Base-by-base conservation (phyloP, 2,797 vertebrate species). In the Lophius americanus region DNA sequence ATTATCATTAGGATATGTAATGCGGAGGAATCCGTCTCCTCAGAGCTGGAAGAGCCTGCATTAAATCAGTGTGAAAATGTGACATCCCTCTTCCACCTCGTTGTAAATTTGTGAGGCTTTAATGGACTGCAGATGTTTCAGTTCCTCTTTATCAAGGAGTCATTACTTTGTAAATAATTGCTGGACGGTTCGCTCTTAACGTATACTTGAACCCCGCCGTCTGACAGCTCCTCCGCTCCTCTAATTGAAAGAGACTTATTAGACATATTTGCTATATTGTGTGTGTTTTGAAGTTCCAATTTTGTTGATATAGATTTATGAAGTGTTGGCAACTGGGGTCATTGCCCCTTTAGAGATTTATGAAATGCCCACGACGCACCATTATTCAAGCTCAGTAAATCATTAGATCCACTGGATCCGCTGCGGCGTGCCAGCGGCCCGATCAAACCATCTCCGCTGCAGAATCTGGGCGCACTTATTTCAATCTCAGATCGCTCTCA, bases 241-340 rank as follows among this genome's bases (percentile, higher is more conserved):
- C 82, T 86, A 89, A 87, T 87, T 85, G 86, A 88, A 85, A 78
- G 79, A 81, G 85, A 84, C 76, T 83, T 79, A 87, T 90, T 79
- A 85, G 81, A 85, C 70, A 54, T 81, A 74, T 83, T 82, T 83
- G 60, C 76, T 79, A 53, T 84, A 81, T 80, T 85, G 82, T 75
- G 82, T 84, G 82, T 70, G 78, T 90, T 88, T 90, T 89, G 82
- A 89, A 85, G 85, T 89, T 88, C 66, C 85, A 82, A 76, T 93
- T 89, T 89, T 86, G 85, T 83, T 89, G 68, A 91, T 90, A 76
- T 85, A 78, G 92, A 94, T 94, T 93, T 93, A 94, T 89, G 91
- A 92, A 55, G 93, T 94, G 93, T 85, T 76, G 55, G 78, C 68
- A 63, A 79, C 79, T 90, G 88, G 91, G 92, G 92, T 94, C 92